Evolutionary conservation across 2,797 vertebrate genomes (phyloP).

Genomic region (Falco rusticolus): DNA sequence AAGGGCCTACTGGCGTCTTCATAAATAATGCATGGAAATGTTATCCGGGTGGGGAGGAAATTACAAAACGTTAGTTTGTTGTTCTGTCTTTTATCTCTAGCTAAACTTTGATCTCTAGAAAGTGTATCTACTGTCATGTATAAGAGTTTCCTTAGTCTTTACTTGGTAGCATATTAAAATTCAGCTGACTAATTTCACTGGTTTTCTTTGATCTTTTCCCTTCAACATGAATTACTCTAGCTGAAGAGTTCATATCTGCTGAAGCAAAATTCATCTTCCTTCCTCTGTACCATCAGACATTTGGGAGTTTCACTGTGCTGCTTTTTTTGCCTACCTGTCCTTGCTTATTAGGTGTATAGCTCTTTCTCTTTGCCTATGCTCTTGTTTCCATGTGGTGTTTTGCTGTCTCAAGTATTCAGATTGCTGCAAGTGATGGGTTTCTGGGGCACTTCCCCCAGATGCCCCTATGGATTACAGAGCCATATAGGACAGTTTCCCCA

Average conservation of each 20-base stretch:
- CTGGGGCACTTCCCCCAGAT: neutral
- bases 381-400: neutral
- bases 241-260: constrained; percentile 2
- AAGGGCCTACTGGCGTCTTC: neutral
- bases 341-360: neutral
- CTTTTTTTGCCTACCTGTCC: neutral
- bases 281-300: constrained; percentile 6
- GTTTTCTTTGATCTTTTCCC: constrained; percentile 59
- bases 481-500: neutral
- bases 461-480: neutral
- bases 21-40: constrained; percentile 11
- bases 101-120: constrained; percentile 68
- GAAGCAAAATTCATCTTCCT: constrained; percentile 18
- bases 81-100: constrained; percentile 56
- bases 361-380: neutral
- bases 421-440: neutral
- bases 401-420: neutral
- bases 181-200: constrained; percentile 55
- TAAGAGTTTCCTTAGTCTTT: constrained; percentile 52
- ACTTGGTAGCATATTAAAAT: constrained; percentile 49
- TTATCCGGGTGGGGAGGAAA: neutral
- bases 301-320: neutral
- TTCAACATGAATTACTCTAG: constrained; percentile 14
- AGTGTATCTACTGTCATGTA: constrained; percentile 15
- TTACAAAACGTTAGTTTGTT: constrained; percentile 62